Evolutionary conservation across 2,797 vertebrate genomes (phyloP), one percentile per base, ranked within the genome.

Genomic region (Lacerta viridis): DNA sequence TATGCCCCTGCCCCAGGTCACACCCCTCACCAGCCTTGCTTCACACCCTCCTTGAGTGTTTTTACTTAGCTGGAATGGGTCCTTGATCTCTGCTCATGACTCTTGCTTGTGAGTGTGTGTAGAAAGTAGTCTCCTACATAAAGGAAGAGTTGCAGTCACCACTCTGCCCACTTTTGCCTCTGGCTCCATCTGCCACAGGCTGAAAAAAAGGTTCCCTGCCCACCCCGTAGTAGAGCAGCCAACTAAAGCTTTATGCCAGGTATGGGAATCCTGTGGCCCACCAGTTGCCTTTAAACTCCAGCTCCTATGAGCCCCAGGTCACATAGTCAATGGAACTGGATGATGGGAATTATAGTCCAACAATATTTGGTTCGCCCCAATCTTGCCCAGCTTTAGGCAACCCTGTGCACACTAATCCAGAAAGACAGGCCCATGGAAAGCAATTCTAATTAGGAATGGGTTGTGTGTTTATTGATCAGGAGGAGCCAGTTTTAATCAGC

Each of bases 341-440:
- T 74, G 17, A 39, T 36, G 33, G 15, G n/a, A 74, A 6, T 74
- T 74, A 33, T 74, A 74, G 13, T 6, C 15, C 71, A 74, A 33
- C 17, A 33, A n/a, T 69, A 29, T 68, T 7, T 68, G 27, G 7
- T 25, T 8, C 1, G 68, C 27, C 68, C 10, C 68, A 75, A 25
- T 41, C 20, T 4, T 7, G 13, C 20, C 36, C 36, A 41, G 18
- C 39, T 43, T 76, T 36, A 29, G 33, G n/a, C 68, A 68, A 82
- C 5, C 80, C 43, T 50, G n/a, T 39, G 29, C 20, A 55, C 27
- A 39, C 10, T 77, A 68, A 90, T n/a, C 88, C 36, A 39, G 33
- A 69, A 55, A 59, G 87, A 20, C 59, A 90, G 90, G 80, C 6
- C 25, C 43, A 71, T 27, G 55, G 25, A 71, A 86, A 66, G 39